phyloP scores from a whole-genome alignment of 2,113 vertebrate genomes.

The Drymodes brunneopygia region DNA sequence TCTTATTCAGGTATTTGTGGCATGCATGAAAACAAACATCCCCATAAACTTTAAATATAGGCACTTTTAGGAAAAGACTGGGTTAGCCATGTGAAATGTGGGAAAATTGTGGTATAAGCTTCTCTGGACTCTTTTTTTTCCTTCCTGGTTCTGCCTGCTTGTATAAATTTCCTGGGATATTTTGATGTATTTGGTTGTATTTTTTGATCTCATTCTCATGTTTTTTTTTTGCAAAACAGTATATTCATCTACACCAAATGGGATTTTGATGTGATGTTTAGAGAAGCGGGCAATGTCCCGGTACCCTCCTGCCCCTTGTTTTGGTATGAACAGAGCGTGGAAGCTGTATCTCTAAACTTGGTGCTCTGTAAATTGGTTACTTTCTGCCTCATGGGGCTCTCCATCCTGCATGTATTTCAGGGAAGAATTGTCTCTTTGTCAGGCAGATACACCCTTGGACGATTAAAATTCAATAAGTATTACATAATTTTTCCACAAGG shows the following conservation, averaged over 20 bases:
- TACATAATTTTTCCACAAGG: slow-evolving; percentile 24
- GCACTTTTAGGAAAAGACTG: background rate
- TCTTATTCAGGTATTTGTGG: background rate
- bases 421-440: background rate
- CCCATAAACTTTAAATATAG: background rate
- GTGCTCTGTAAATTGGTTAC: background rate
- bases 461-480: slow-evolving; percentile 9
- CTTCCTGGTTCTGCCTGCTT: background rate
- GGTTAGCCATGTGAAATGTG: background rate
- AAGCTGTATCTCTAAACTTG: background rate
- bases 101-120: background rate
- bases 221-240: background rate
- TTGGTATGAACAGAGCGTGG: background rate
- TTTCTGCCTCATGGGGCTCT: background rate
- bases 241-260: background rate
- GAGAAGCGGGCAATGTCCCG: rapidly evolving
- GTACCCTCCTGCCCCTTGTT: background rate
- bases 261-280: background rate
- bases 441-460: background rate
- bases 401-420: background rate
- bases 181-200: background rate
- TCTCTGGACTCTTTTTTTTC: background rate
- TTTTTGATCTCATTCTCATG: background rate
- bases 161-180: background rate
- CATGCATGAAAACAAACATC: background rate